phyloP scores from a whole-genome alignment of 2,113 vertebrate genomes.

The Notechis scutatus region DNA sequence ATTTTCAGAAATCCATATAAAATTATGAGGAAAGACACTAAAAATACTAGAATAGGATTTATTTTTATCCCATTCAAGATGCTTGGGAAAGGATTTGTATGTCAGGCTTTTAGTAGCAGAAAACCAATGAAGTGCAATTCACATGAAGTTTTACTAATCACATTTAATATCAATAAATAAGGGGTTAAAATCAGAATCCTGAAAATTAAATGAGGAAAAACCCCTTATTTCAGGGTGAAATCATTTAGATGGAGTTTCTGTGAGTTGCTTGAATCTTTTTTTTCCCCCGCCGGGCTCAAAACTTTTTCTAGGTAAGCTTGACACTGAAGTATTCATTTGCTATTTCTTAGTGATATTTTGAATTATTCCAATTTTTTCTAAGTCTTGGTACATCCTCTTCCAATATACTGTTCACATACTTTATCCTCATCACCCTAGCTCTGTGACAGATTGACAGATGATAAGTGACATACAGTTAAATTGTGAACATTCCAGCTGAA shows the following conservation, averaged over 20 bases:
- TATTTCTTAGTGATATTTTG: neutral
- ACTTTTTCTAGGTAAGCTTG: neutral
- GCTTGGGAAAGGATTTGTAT: neutral
- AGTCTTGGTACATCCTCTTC: neutral
- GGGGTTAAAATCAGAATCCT: neutral
- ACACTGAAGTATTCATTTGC: neutral
- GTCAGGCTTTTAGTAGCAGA: neutral
- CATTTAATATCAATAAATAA: neutral
- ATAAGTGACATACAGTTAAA: neutral
- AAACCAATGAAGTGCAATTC: neutral
- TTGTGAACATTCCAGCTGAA: neutral
- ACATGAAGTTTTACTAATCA: neutral
- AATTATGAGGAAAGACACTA: neutral
- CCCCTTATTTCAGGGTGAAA: neutral
- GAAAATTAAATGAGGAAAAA: neutral
- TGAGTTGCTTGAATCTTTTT: neutral
- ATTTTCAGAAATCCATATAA: neutral
- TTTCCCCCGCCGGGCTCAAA: neutral
- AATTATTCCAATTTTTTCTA: neutral
- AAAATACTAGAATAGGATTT: neutral
- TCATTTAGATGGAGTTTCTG: neutral
- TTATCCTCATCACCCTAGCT: neutral
- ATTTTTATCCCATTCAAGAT: neutral
- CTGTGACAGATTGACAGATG: neutral
- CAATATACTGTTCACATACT: neutral